Base-by-base conservation (phyloP, 2,888 invertebrate species). In the Euclidia mi region DNA sequence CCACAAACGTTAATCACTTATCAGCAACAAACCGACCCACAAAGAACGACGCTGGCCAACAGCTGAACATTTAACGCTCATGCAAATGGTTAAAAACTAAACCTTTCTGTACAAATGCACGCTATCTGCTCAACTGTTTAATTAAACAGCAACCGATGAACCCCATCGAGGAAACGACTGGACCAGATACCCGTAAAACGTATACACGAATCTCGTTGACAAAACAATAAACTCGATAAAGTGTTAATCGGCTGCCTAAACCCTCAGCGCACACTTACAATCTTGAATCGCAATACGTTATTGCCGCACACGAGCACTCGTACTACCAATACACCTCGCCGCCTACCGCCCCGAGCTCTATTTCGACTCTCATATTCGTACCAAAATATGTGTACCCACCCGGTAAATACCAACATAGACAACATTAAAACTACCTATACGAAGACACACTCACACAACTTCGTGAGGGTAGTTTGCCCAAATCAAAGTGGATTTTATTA, bases 401-500 rank as follows among this genome's bases (percentile, higher is more conserved):
- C 9, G 6, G 20, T 40, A 40, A 40, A 40, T 12, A 40, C 40
- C 10, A 40, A 25, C 35, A 35, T 15, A 35, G 35, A 35, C 17
- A 35, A 35, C 12, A 40, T 40, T 40, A 40, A 11, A 40, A 40
- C 40, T 20, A 40, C 10, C n/a, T n/a, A n/a, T n/a, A 38, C 18
- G 14, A 20, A 18, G 29, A 7, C 17, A 38, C 25, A 18, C 50
- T 29, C 43, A 12, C 17, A 7, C 2, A 12, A 51, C 31, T 40
- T 40, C 11, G 14, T 25, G 6, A 32, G 18, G 11, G 11, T 25
- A 45, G 12, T 38, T 44, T 29, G 3, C 38, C 37, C 11, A 62
- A 65, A 60, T 60, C 56, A 66, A 65, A 68, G 55, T 44, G 58
- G 56, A 61, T 56, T 45, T 53, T 59, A 65, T n/a, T 65, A 65